phyloP scores from a whole-genome alignment of 2,888 invertebrate species.

The Trichogramma evanescens region DNA sequence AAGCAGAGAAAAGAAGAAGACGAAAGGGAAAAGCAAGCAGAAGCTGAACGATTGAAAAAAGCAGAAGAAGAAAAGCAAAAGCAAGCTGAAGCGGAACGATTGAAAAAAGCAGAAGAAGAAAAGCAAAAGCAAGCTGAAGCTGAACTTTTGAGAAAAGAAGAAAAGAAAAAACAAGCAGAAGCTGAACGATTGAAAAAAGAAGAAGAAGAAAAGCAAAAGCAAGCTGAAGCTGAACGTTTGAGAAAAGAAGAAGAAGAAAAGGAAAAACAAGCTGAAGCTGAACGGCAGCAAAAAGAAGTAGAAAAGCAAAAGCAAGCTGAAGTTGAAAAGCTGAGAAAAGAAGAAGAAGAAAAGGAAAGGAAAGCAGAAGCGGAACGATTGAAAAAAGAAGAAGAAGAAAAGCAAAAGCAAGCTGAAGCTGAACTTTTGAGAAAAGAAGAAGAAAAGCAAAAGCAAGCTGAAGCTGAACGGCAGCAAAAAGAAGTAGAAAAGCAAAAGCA shows the following conservation, averaged over 20 bases:
- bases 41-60: constrained; percentile 22
- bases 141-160: constrained; percentile 13
- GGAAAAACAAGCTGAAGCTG: constrained; percentile 18
- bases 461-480: constrained; percentile 22
- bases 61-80: constrained; percentile 17
- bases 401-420: constrained; percentile 20
- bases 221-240: constrained; percentile 12
- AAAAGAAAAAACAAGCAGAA: constrained; percentile 25
- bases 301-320: constrained; percentile 18
- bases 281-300: too few species aligned
- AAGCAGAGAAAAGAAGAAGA: constrained; percentile 23
- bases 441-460: constrained; percentile 13
- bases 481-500: constrained; percentile 15
- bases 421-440: constrained; percentile 22
- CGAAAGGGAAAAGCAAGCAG: constrained; percentile 17
- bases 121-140: constrained; percentile 20
- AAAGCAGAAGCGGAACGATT: too few species aligned
- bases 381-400: constrained; percentile 22
- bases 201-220: constrained; percentile 23
- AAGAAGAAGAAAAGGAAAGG: constrained; percentile 14
- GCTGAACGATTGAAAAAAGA: constrained; percentile 14
- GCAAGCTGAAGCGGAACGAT: constrained; percentile 20
- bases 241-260: too few species aligned
- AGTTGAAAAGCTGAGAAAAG: constrained; percentile 10
- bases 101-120: constrained; percentile 22